phyloP scores from a whole-genome alignment of 2,888 invertebrate species.

The Fragum sueziense region DNA sequence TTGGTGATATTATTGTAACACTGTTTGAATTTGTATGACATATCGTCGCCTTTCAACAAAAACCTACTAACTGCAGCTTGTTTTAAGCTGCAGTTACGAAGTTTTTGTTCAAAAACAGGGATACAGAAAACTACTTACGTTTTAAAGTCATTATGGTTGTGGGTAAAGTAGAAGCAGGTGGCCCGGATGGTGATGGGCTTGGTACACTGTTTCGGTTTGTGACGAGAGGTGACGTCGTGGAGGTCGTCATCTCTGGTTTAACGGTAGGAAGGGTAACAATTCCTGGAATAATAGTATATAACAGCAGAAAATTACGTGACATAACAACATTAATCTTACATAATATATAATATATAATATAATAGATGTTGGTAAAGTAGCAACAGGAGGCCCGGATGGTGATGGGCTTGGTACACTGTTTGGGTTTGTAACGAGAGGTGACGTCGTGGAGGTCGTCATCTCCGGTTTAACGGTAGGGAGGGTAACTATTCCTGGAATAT shows the following conservation, averaged over 20 bases:
- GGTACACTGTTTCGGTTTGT: background rate
- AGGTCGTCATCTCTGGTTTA: background rate
- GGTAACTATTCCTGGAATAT: background rate
- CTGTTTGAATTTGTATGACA: background rate
- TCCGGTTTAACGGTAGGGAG: background rate
- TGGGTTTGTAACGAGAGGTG: background rate
- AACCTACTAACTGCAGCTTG: too few species aligned
- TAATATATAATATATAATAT: too few species aligned
- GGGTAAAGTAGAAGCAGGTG: slow-evolving; percentile 5
- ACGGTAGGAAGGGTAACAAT: background rate
- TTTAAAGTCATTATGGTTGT: background rate
- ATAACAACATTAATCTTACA: too few species aligned
- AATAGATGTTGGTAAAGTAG: background rate
- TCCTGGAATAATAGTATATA: slow-evolving; percentile 5
- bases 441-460: background rate
- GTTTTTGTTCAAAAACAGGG: too few species aligned
- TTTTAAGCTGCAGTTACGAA: too few species aligned
- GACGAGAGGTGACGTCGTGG: background rate
- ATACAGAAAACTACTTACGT: background rate
- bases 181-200: background rate
- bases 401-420: background rate
- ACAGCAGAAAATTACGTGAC: too few species aligned
- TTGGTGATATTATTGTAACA: background rate
- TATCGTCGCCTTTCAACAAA: too few species aligned
- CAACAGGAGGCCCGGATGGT: background rate